These are phyloP conservation scores for Drosophila virilis DNA, from an alignment of 1,140 invertebrate genomes.

Conservation along the genomic window DNA sequence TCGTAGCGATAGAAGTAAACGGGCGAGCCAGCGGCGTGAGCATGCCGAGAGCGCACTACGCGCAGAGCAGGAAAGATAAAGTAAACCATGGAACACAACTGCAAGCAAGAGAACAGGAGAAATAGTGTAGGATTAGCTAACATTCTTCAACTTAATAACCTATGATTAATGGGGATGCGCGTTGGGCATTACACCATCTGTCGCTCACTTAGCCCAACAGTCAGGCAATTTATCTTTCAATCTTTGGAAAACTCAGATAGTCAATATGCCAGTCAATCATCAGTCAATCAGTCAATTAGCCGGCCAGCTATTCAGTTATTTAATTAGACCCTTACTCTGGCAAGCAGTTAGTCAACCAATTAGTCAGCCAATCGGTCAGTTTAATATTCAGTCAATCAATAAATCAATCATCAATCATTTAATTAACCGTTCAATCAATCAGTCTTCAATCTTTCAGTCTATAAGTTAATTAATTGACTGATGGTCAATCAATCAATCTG, in stretches of 20 bases:
- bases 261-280: too few species aligned
- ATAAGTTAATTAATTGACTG: too few species aligned
- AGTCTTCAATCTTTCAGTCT: neutral
- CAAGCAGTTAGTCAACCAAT: neutral
- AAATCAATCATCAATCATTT: neutral
- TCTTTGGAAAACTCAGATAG: neutral
- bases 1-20: conserved; percentile 85
- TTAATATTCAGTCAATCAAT: neutral
- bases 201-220: neutral
- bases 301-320: neutral
- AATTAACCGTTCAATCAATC: neutral
- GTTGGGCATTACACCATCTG: too few species aligned
- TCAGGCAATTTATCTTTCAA: neutral
- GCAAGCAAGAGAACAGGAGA: neutral
- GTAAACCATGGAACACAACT: conserved; percentile 74
- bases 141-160: too few species aligned
- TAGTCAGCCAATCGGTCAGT: neutral
- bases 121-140: neutral
- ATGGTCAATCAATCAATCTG: too few species aligned
- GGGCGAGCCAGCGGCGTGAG: conserved; percentile 75
- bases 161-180: too few species aligned
- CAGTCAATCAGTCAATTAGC: too few species aligned
- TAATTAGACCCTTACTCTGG: neutral
- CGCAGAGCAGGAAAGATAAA: conserved; percentile 83
- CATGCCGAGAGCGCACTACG: conserved; percentile 70